Evolutionary conservation across 2,113 vertebrate genomes (phyloP).

Genomic region (Patagioenas fasciata): DNA sequence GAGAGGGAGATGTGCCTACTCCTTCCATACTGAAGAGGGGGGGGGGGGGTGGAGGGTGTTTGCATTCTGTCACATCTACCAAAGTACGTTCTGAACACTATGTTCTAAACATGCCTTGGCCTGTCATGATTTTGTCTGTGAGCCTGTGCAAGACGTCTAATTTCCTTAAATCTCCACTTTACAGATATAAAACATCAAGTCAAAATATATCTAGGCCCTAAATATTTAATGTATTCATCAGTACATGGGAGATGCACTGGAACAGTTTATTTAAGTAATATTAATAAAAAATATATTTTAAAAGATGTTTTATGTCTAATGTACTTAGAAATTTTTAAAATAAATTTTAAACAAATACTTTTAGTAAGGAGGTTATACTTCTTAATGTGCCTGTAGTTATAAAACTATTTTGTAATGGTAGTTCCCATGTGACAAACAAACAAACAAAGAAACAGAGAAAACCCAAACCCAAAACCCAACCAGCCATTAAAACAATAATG

Average conservation of each 20-base stretch:
- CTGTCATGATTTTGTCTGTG: neutral
- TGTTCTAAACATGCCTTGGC: neutral
- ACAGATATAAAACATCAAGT: neutral
- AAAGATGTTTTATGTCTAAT: neutral
- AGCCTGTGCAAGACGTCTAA: neutral
- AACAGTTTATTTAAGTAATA: neutral
- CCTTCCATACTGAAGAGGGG: too few species aligned
- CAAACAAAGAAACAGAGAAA: neutral
- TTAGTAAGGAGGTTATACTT: neutral
- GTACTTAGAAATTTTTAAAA: neutral
- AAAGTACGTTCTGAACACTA: neutral
- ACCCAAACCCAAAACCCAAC: neutral
- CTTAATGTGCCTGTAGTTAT: neutral
- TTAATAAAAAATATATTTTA: neutral
- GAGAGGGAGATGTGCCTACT: too few species aligned
- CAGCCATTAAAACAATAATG: neutral
- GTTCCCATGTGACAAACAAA: neutral
- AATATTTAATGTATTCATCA: neutral
- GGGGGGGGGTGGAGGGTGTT: too few species aligned
- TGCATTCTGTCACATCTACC: too few species aligned
- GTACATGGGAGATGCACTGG: neutral
- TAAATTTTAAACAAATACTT: neutral
- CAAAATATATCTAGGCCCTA: neutral
- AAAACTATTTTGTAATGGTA: neutral
- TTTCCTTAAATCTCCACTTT: neutral